Base-by-base conservation (phyloP, 2,888 invertebrate genomes). In the Graphium colonna region DNA sequence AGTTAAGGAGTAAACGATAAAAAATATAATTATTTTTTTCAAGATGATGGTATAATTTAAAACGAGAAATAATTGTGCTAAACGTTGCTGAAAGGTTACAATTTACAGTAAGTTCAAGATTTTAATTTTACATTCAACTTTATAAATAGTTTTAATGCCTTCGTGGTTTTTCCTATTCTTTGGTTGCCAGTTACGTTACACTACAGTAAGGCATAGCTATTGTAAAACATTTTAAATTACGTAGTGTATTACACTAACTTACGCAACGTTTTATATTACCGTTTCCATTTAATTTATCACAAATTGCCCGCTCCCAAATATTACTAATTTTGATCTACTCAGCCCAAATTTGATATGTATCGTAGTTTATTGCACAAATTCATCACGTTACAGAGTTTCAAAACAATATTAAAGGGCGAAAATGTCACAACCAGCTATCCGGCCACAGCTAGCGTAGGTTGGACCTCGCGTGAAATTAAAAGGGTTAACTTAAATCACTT, bases 281-380 rank as follows among this genome's bases (percentile, higher is more conserved):
- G 13, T 49, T 49, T 39, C 71, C 71, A 64, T 71, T 38, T 64
- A 69, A 62, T 75, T 75, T 82, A 83, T 74, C 77, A 75, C 72
- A 85, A 84, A 78, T 84, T 79, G 75, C 81, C 33, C 84, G 78
- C 81, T 81, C 82, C 83, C 74, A 71, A 70, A 69, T 68, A 69
- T 73, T 78, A 75, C 69, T 71, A 69, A 67, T 62, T 71, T 76
- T 74, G 73, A 73, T 72, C 70, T 67, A 60, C 67, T 82, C 82
- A 88, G 87, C 86, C 81, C 80, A 79, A 84, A 75, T 74, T 87
- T 89, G 88, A 89, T 89, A 89, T 88, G 88, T 89, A 84, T 89
- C 86, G 86, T 84, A 81, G 71, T 80, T 82, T 82, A 81, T 79
- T 82, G 78, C 82, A 81, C 78, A 83, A 80, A 82, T 84, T 82